Evolutionary conservation across 37 sponge, comb jelly and placozoan species (phyloP).

Genomic region (Oscarella lobularis): DNA sequence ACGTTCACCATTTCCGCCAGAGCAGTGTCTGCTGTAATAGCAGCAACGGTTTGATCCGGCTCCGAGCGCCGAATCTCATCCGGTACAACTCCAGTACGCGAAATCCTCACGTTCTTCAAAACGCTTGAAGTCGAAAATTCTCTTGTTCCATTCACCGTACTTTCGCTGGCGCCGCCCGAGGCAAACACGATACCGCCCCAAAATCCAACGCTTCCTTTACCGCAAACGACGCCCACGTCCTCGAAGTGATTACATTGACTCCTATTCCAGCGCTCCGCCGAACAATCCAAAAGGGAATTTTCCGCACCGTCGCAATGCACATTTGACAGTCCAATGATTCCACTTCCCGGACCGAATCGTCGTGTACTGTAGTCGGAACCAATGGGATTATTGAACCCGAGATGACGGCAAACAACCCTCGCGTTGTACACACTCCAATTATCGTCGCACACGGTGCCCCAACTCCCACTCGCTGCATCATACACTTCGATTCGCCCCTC

Average conservation of each 20-base stretch:
- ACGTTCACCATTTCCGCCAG: neutral
- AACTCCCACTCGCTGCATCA: neutral
- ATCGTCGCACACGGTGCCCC: neutral
- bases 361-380: neutral
- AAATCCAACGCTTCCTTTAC: neutral
- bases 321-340: neutral
- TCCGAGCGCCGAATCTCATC: neutral
- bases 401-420: neutral
- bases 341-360: neutral
- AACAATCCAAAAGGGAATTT: neutral
- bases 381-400: neutral
- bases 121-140: neutral
- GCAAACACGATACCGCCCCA: constrained; percentile 1
- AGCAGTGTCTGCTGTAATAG: neutral
- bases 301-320: neutral
- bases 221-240: constrained; percentile 3
- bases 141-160: neutral
- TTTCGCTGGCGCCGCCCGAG: neutral
- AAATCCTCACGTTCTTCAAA: neutral
- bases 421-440: neutral
- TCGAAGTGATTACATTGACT: neutral
- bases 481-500: neutral
- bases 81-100: neutral
- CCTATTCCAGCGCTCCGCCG: neutral
- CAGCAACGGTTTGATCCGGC: neutral